Percentiles rank a stretch among this genome's conserved stretches.
These are phyloP conservation scores for Sinella curviseta DNA, from an alignment of 1,140 invertebrate species.

Conservation along the genomic window DNA sequence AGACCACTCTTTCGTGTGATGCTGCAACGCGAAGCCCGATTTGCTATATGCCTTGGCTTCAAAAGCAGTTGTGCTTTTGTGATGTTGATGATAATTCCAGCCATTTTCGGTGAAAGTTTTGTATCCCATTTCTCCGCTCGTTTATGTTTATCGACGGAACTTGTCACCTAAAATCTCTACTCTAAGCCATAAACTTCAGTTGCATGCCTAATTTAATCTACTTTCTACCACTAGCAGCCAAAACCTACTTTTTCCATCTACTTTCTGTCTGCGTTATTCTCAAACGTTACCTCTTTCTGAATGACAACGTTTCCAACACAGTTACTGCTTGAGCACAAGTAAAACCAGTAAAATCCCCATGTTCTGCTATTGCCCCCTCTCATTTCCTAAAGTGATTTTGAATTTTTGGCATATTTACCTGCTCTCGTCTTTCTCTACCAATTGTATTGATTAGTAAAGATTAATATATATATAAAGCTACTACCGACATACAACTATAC, in stretches of 20 bases:
- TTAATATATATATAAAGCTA: too few relatives aligned
- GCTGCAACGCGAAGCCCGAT: too few relatives aligned
- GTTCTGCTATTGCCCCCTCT: not conserved
- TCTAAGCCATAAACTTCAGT: too few relatives aligned
- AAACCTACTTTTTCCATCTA: too few relatives aligned
- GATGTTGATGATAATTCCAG: not conserved
- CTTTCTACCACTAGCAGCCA: too few relatives aligned
- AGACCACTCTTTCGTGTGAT: too few relatives aligned
- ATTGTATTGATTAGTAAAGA: too few relatives aligned
- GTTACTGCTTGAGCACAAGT: not conserved
- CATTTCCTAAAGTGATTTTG: slow-evolving; percentile 10
- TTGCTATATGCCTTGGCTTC: too few relatives aligned
- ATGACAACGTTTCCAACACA: not conserved
- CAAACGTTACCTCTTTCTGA: not conserved
- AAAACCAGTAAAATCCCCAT: not conserved
- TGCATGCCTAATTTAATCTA: not conserved
- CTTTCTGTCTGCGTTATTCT: too few relatives aligned
- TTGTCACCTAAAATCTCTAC: too few relatives aligned
- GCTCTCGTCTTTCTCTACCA: not conserved
- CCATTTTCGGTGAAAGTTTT: not conserved
- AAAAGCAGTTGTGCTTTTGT: too few relatives aligned
- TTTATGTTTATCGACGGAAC: not conserved
- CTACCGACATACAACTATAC: too few relatives aligned
- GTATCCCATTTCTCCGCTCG: not conserved
- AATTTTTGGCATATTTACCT: slow-evolving; percentile 19